Conservation (phyloP, 2,113 vertebrate genomes). For the Nerophis ophidion region DNA sequence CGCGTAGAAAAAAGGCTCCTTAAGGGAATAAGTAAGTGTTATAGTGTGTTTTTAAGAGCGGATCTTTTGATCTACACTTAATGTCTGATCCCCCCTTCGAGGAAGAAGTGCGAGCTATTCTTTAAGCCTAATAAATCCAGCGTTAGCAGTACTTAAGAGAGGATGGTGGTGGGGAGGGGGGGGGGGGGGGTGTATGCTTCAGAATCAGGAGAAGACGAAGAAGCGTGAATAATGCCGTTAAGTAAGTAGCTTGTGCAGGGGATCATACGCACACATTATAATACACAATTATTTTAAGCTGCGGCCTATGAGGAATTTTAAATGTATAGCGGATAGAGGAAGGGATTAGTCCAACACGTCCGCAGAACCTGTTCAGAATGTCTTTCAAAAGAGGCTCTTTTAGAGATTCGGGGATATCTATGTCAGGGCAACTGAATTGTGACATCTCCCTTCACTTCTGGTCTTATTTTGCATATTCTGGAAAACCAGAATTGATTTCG, state of each 20-base stretch:
- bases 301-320: slow-evolving; percentile 27
- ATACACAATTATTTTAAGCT: slow-evolving; percentile 53
- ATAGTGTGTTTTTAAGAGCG: slow-evolving; percentile 54
- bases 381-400: neutral
- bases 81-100: slow-evolving; percentile 69
- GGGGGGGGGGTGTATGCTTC: slow-evolving; percentile 51
- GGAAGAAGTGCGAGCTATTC: slow-evolving; percentile 59
- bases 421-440: no score
- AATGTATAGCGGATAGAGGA: slow-evolving; percentile 29
- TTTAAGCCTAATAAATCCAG: slow-evolving; percentile 71
- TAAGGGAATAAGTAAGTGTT: slow-evolving; percentile 45
- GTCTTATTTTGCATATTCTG: no score
- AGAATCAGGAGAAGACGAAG: slow-evolving; percentile 45
- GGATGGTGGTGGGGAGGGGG: neutral
- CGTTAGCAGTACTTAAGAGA: slow-evolving; percentile 59
- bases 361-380: no score
- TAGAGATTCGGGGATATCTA: neutral
- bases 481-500: no score
- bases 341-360: slow-evolving; percentile 1
- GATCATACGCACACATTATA: slow-evolving; percentile 54
- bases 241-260: slow-evolving; percentile 35
- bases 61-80: slow-evolving; percentile 71
- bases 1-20: slow-evolving; percentile 29
- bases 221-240: slow-evolving; percentile 58
- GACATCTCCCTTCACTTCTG: no score